A percentile compares a stretch with the other conserved stretches of the same genome.
Conservation (phyloP, 2,888 invertebrate species). For the Brachylomia viminalis region DNA sequence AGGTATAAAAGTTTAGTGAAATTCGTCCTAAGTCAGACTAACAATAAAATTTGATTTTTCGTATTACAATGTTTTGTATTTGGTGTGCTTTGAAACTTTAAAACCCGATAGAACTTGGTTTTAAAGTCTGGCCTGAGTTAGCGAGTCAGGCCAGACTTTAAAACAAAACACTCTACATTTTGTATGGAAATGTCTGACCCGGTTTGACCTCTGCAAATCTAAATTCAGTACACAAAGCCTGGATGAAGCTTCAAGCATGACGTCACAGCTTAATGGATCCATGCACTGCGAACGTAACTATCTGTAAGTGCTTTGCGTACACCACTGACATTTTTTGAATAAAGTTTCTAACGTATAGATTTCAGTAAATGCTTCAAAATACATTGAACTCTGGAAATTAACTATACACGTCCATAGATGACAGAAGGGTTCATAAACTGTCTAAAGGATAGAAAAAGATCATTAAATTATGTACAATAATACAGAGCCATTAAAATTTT, state of each 20-base stretch:
- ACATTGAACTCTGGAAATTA: not conserved
- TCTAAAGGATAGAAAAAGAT: not conserved
- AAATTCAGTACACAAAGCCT: slow-evolving; percentile 36
- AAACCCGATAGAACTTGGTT: not conserved
- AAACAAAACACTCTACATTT: not conserved
- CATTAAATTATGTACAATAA: not conserved
- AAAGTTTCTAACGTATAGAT: not conserved
- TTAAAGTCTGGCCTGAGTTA: not conserved
- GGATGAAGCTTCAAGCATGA: slow-evolving; percentile 31
- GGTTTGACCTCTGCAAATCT: slow-evolving; percentile 17
- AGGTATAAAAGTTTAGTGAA: too few relatives aligned
- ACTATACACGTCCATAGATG: not conserved
- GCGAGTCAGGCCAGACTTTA: too few relatives aligned
- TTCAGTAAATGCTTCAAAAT: not conserved
- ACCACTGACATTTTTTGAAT: slow-evolving; percentile 2
- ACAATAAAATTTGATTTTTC: too few relatives aligned
- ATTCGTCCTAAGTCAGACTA: too few relatives aligned
- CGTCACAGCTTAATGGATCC: slow-evolving; percentile 25
- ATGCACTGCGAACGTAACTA: slow-evolving; percentile 1
- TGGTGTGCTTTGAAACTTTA: not conserved
- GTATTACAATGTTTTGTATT: not conserved
- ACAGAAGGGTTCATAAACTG: not conserved
- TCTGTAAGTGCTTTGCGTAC: not conserved
- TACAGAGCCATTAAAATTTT: not conserved
- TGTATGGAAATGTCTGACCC: slow-evolving; percentile 1